A percentile compares a stretch with the other conserved stretches of the same genome.
Evolutionary conservation across 2,797 vertebrate genomes (phyloP).

Genomic region (Onychomys leucogaster): DNA sequence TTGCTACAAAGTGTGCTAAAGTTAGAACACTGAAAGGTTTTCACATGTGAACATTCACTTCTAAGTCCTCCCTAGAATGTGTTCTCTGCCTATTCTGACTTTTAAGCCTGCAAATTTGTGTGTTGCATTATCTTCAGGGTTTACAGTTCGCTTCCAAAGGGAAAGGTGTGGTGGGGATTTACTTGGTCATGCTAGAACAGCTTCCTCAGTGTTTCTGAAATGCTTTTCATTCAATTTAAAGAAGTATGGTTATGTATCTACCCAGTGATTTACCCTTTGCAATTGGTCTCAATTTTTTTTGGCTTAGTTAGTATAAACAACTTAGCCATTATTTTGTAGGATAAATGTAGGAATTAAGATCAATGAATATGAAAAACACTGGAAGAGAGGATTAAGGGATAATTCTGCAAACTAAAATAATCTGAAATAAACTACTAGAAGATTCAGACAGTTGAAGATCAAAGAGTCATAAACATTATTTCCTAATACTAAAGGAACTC

Average conservation of each 20-base stretch:
- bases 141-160: neutral
- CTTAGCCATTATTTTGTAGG: neutral
- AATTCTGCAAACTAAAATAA: neutral
- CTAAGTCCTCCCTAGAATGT: neutral
- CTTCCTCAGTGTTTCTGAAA: neutral
- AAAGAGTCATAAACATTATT: too few species aligned
- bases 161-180: neutral
- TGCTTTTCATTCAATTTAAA: neutral
- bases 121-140: neutral
- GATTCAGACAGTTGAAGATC: neutral
- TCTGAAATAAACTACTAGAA: neutral
- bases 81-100: neutral
- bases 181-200: neutral
- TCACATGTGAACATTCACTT: neutral
- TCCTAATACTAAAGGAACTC: neutral
- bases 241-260: neutral
- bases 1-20: neutral
- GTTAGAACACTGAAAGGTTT: neutral
- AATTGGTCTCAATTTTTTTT: neutral
- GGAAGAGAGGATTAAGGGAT: neutral
- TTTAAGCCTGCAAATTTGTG: neutral
- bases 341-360: neutral
- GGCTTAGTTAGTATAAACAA: neutral
- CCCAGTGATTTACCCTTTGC: neutral
- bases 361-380: neutral